phyloP scores from a whole-genome alignment of 2,113 vertebrate genomes.

The Tamias sibiricus region DNA sequence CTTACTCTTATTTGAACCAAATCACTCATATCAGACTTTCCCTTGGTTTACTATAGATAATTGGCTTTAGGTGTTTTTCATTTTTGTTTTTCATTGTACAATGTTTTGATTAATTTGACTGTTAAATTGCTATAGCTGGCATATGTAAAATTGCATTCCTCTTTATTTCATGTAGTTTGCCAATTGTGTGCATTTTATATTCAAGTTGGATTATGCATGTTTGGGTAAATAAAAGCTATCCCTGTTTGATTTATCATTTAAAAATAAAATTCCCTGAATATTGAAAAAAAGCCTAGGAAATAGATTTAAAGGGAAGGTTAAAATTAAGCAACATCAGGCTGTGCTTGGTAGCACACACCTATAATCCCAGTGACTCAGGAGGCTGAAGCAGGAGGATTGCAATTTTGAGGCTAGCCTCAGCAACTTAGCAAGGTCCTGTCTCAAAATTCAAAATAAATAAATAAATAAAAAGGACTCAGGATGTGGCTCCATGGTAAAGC shows the following conservation, averaged over 20 bases:
- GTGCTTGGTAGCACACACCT: too few species aligned
- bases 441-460: too few species aligned
- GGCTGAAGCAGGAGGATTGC: too few species aligned
- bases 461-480: too few species aligned
- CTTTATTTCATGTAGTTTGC: conserved; percentile 67
- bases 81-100: conserved; percentile 7
- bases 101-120: conserved; percentile 61
- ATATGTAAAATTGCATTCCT: conserved; percentile 69
- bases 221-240: conserved; percentile 60
- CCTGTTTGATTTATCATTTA: conserved; percentile 61
- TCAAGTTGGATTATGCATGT: conserved; percentile 76
- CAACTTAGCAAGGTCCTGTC: too few species aligned
- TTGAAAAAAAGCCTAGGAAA: not conserved
- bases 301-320: not conserved
- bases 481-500: too few species aligned
- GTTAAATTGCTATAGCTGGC: conserved; percentile 49
- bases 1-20: conserved; percentile 44
- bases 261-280: conserved; percentile 73
- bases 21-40: not conserved
- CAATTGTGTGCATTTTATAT: conserved; percentile 56
- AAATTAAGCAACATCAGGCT: not conserved
- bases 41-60: conserved; percentile 55
- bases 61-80: conserved; percentile 56
- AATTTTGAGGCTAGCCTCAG: too few species aligned
- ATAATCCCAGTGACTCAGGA: too few species aligned